Conservation (phyloP, 2,797 vertebrate species). For the Cryptoprocta ferox region DNA sequence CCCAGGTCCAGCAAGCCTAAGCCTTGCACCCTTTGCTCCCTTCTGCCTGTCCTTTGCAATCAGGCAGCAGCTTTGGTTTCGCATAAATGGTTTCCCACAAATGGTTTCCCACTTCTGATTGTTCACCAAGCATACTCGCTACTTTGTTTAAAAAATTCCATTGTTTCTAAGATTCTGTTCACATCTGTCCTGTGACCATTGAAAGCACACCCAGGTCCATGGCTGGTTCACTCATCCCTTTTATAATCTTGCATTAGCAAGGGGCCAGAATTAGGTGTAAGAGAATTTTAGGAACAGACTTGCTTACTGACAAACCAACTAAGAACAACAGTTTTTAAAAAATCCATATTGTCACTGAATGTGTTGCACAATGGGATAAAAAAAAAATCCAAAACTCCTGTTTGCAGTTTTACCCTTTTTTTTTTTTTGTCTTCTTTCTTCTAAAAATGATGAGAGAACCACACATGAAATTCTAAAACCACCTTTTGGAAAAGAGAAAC, state of each 20-base stretch:
- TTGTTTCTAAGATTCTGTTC: not conserved
- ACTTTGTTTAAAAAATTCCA: not conserved
- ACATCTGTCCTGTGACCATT: not conserved
- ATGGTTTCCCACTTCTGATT: not conserved
- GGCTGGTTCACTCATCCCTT: not conserved
- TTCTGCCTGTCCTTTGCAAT: not conserved
- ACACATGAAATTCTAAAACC: not conserved
- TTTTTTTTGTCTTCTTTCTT: constrained; percentile 94
- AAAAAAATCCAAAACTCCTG: constrained; percentile 95
- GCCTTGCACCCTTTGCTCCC: not conserved
- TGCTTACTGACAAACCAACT: not conserved
- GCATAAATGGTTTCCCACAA: not conserved
- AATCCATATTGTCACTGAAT: constrained; percentile 76
- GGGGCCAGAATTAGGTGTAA: not conserved
- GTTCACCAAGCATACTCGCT: not conserved
- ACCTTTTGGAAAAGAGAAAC: not conserved
- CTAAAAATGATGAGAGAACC: constrained; percentile 79
- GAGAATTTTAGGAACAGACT: not conserved
- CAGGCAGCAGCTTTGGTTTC: not conserved
- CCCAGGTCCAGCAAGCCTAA: not conserved
- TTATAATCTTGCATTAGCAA: not conserved
- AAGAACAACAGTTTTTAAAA: not conserved
- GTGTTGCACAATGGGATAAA: constrained; percentile 87
- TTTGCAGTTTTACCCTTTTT: constrained; percentile 92
- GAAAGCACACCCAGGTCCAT: not conserved